These are phyloP conservation scores for Lordiphosa collinella DNA, from an alignment of 1,140 invertebrate genomes.

Conservation along the genomic window DNA sequence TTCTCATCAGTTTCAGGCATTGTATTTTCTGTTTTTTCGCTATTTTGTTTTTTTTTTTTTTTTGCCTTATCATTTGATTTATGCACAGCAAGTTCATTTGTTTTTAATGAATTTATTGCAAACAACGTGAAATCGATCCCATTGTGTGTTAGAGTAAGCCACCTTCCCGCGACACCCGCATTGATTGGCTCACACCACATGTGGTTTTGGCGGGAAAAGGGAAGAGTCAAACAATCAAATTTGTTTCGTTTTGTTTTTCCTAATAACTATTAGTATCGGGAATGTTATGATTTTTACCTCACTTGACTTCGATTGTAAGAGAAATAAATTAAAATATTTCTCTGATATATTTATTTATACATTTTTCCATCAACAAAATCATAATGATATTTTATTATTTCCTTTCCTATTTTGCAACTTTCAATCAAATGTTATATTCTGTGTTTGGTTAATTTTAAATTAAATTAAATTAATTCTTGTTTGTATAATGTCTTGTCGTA, in stretches of 20 bases:
- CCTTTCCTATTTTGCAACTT: too few relatives aligned
- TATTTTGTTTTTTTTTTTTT: slow-evolving; percentile 9
- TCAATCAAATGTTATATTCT: too few relatives aligned
- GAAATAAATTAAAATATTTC: too few relatives aligned
- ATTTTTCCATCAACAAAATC: too few relatives aligned
- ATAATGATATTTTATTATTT: too few relatives aligned
- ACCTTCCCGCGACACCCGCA: not conserved
- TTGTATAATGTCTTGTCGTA: too few relatives aligned
- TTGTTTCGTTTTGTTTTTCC: slow-evolving; percentile 32
- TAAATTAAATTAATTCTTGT: too few relatives aligned
- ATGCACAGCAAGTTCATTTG: slow-evolving; percentile 11
- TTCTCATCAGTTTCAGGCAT: slow-evolving; percentile 20
- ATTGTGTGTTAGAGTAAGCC: slow-evolving; percentile 16
- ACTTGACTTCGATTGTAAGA: too few relatives aligned
- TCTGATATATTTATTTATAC: too few relatives aligned
- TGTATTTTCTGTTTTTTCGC: slow-evolving; percentile 3
- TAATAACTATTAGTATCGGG: not conserved
- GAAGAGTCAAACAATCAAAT: slow-evolving; percentile 27
- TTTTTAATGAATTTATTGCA: slow-evolving; percentile 34
- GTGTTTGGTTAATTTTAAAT: too few relatives aligned
- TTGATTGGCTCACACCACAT: slow-evolving; percentile 21
- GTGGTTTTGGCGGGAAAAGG: slow-evolving; percentile 4
- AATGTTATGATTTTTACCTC: not conserved
- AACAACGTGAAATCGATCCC: slow-evolving; percentile 34
- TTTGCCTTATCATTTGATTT: slow-evolving; percentile 33